Base-by-base conservation (phyloP, 2,888 invertebrate species). In the Ischnura elegans region DNA sequence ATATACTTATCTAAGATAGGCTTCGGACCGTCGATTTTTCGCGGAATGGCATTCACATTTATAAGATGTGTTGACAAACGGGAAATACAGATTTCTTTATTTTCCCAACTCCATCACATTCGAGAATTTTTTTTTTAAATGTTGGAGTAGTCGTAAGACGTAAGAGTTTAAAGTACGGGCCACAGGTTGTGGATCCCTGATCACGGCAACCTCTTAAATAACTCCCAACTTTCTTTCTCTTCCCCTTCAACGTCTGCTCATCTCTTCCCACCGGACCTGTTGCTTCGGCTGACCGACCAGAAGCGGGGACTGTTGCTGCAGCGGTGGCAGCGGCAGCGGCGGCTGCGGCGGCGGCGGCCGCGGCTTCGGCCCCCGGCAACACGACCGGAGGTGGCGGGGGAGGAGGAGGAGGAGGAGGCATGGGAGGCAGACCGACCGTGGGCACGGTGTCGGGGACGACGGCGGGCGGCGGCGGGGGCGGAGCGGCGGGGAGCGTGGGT, bases 351-450 rank as follows among this genome's bases (percentile, higher is more conserved):
- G 95, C 95, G 94, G 95, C 95, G 94, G 95, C 94, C 95, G 95
- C 95, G 95, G 96, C 96, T 96, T 96, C 96, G 96, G 96, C 96
- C 95, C 96, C 96, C 95, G 96, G 96, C 95, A 96, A 95, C 95
- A 95, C 95, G 5, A 90, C 90, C 8, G 93, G 46, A 42, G 93
- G 86, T 42, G 93, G 93, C 43, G 93, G 93, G 1, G 86, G 87
- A 29, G n/a, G n/a, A n/a, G 87, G 87, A 19, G 46, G 87, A 29
- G 93, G 85, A 10, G 36, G 66, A 47, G 86, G 93, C n/a, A 43
- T 66, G 47, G 36, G 66, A 47, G 93, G 93, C n/a, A n/a, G 85
- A 21, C 93, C 93, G 1, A 90, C 90, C 13, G 90, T 90, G 95
- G 95, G 95, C 95, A 95, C 95, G 94, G 94, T 95, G 95, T 95